phyloP scores from a whole-genome alignment of 2,888 invertebrate genomes.

The Formica aserva region DNA sequence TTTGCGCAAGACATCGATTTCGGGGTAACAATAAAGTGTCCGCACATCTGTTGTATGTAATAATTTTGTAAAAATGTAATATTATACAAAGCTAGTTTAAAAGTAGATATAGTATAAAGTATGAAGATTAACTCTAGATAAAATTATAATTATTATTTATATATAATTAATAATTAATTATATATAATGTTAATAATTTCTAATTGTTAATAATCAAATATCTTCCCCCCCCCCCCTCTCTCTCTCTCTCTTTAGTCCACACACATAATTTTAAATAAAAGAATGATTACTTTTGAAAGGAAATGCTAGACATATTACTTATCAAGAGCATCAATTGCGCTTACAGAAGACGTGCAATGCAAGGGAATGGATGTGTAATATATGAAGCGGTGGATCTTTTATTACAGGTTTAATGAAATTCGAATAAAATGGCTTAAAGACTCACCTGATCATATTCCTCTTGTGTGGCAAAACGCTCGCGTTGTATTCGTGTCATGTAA shows the following conservation, averaged over 20 bases:
- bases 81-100: background rate
- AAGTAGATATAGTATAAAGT: background rate
- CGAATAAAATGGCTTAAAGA: background rate
- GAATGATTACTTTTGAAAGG: background rate
- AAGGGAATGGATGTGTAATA: background rate
- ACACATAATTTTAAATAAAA: background rate
- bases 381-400: background rate
- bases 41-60: slow-evolving; percentile 89
- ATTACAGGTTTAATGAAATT: background rate
- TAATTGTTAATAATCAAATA: too few species aligned
- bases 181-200: too few species aligned
- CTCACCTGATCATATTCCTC: slow-evolving; percentile 95
- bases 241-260: background rate
- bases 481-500: slow-evolving; percentile 99
- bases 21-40: slow-evolving; percentile 96
- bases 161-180: too few species aligned
- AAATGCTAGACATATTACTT: background rate
- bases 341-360: background rate
- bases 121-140: background rate
- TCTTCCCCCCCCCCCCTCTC: too few species aligned
- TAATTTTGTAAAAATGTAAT: background rate
- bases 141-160: background rate
- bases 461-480: slow-evolving; percentile 94
- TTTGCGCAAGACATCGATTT: slow-evolving; percentile 98
- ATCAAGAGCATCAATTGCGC: background rate